Conservation (phyloP, 2,797 vertebrate genomes). For the Tangara arthus region DNA sequence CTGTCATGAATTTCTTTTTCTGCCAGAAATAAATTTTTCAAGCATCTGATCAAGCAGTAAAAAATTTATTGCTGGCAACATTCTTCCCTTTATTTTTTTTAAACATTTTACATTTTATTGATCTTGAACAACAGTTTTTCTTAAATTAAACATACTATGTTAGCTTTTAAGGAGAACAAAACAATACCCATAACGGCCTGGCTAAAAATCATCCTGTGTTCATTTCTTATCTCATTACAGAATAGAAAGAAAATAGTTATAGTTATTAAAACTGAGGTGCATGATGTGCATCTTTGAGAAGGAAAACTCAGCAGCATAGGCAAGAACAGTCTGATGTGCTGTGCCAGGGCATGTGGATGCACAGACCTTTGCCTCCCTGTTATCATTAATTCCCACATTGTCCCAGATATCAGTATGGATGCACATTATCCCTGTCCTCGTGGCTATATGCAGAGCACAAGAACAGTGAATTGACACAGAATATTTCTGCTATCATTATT, state of each 20-base stretch:
- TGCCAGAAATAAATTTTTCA: background rate
- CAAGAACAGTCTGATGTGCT: background rate
- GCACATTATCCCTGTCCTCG: background rate
- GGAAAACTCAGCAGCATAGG: background rate
- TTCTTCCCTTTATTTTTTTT: background rate
- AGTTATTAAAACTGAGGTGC: background rate
- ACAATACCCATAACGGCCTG: background rate
- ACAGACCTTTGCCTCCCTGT: background rate
- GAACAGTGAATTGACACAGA: background rate
- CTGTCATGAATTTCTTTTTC: background rate
- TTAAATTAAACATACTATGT: background rate
- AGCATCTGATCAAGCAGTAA: background rate
- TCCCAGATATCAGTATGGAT: background rate
- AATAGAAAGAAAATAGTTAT: background rate
- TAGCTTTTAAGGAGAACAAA: background rate
- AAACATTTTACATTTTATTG: background rate
- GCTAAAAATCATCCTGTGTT: background rate
- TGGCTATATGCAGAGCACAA: background rate
- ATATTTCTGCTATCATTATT: background rate
- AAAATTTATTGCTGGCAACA: background rate
- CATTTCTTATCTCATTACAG: background rate
- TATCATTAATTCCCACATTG: background rate
- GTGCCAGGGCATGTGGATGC: background rate
- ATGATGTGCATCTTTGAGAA: background rate
- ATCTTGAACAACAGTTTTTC: background rate